Conservation (phyloP, 2,888 invertebrate species). For the Caenorhabditis sp. region DNA sequence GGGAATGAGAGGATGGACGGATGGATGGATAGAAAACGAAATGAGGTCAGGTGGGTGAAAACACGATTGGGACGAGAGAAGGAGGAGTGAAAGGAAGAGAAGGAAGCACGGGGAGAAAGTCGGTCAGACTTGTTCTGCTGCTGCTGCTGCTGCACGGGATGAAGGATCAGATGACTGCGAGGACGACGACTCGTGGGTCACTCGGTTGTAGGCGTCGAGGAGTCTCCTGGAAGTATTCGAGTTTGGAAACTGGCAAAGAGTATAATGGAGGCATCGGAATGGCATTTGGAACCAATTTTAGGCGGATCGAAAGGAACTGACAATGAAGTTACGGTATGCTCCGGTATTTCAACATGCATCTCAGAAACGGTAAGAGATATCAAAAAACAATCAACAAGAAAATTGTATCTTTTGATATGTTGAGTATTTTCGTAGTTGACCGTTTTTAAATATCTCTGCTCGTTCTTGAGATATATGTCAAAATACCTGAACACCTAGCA, state of each 20-base stretch:
- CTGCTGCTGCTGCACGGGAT: too few relatives aligned
- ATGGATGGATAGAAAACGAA: constrained; percentile 16
- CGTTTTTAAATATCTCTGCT: too few relatives aligned
- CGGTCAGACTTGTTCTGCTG: constrained; percentile 55
- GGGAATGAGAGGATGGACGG: constrained; percentile 1
- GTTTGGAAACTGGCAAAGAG: not conserved
- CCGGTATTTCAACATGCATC: too few relatives aligned
- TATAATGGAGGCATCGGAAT: not conserved
- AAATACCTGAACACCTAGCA: too few relatives aligned
- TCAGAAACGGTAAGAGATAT: too few relatives aligned
- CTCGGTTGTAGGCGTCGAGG: constrained; percentile 52
- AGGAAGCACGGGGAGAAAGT: constrained; percentile 19
- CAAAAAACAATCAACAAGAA: too few relatives aligned
- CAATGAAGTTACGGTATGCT: too few relatives aligned
- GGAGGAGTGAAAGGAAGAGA: not conserved
- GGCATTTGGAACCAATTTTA: too few relatives aligned
- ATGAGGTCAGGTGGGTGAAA: constrained; percentile 57
- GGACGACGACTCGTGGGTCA: constrained; percentile 12
- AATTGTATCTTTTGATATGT: too few relatives aligned
- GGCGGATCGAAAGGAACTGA: too few relatives aligned
- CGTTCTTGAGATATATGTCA: too few relatives aligned
- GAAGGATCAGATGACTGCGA: constrained; percentile 19
- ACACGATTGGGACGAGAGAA: constrained; percentile 28
- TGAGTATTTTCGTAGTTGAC: too few relatives aligned
- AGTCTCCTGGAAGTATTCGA: constrained; percentile 34